phyloP scores from a whole-genome alignment of 2,797 vertebrate species.

The Coendou prehensilis region DNA sequence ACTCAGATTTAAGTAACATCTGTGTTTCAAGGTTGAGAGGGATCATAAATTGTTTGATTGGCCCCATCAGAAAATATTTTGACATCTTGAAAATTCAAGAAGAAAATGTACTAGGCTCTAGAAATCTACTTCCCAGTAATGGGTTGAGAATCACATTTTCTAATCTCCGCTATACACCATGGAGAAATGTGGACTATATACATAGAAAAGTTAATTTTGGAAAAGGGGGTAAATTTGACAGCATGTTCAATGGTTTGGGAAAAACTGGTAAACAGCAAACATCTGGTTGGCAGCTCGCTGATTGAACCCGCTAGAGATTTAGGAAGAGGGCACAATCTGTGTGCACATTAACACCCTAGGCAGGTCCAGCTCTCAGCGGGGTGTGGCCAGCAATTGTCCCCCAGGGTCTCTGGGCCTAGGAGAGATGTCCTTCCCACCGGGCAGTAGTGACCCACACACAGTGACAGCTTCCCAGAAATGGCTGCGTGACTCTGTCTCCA shows the following conservation, averaged over 20 bases:
- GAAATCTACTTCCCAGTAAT: neutral
- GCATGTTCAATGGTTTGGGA: neutral
- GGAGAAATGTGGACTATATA: neutral
- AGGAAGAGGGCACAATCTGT: neutral
- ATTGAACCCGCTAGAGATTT: neutral
- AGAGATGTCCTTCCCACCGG: neutral
- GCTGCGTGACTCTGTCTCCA: neutral
- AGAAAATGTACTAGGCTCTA: neutral
- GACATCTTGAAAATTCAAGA: constrained; percentile 7
- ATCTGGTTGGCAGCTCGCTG: neutral
- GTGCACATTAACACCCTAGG: neutral
- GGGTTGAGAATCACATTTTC: neutral
- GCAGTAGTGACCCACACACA: neutral
- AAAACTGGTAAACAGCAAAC: neutral
- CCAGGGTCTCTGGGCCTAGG: neutral
- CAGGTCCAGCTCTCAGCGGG: neutral
- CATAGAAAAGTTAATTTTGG: neutral
- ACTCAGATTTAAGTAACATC: neutral
- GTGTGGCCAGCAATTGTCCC: neutral
- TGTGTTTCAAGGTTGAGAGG: neutral
- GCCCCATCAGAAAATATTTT: neutral
- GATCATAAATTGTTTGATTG: neutral
- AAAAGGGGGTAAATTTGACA: neutral
- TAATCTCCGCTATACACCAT: neutral
- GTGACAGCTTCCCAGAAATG: neutral